Conservation (phyloP, 2,797 vertebrate genomes). For the Periophthalmus magnuspinnatus region DNA sequence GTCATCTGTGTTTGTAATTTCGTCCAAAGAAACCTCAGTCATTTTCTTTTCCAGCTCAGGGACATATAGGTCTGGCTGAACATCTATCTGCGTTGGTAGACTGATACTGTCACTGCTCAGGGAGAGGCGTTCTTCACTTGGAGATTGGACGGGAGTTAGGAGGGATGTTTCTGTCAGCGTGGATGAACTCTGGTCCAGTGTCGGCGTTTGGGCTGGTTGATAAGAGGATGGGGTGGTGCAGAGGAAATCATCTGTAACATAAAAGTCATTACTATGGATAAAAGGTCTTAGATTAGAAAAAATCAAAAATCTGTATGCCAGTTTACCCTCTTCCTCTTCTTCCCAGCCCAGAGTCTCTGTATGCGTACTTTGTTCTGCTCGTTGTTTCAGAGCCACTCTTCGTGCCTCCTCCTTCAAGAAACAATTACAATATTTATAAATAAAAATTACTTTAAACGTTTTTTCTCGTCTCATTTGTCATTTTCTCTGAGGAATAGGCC, state of each 20-base stretch:
- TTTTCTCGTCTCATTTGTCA: not conserved
- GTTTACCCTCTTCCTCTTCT: constrained; percentile 85
- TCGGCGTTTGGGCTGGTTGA: constrained; percentile 67
- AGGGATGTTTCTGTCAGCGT: constrained; percentile 31
- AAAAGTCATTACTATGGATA: not conserved
- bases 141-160: constrained; percentile 55
- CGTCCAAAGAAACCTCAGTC: constrained; percentile 77
- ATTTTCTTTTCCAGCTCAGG: constrained; percentile 73
- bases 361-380: constrained; percentile 88
- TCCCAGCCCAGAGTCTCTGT: constrained; percentile 91
- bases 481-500: not conserved
- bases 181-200: constrained; percentile 33
- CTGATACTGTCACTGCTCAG: constrained; percentile 91
- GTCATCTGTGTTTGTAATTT: constrained; percentile 61
- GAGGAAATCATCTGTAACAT: constrained; percentile 83
- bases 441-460: not conserved
- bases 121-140: constrained; percentile 76
- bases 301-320: not conserved
- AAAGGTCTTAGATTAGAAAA: constrained; percentile 2
- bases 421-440: not conserved
- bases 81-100: constrained; percentile 87
- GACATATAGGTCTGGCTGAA: constrained; percentile 49
- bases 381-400: constrained; percentile 91
- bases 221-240: constrained; percentile 78
- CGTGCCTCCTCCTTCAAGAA: constrained; percentile 87